A percentile compares a stretch with the other conserved stretches of the same genome.
Conservation (phyloP, 2,113 vertebrate species). For the Strix aluco region DNA sequence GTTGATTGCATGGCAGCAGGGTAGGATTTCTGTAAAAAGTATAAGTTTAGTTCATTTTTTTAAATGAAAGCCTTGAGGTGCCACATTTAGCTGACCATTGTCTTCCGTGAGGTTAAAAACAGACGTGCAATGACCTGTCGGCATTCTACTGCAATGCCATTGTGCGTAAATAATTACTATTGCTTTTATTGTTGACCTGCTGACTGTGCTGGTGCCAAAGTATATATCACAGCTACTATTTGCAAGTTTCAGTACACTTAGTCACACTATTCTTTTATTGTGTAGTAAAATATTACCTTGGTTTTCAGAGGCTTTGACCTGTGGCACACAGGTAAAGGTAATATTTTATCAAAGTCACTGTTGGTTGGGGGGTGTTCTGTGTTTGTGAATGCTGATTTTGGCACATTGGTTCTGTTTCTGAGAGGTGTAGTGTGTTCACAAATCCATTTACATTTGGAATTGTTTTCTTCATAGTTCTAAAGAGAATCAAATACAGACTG, state of each 20-base stretch:
- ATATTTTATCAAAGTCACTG: neutral
- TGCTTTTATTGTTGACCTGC: neutral
- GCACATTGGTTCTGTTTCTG: neutral
- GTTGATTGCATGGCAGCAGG: neutral
- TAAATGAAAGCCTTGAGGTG: neutral
- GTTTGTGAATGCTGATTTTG: neutral
- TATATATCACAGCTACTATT: neutral
- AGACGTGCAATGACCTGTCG: neutral
- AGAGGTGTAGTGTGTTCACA: neutral
- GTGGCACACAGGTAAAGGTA: neutral
- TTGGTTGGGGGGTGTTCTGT: neutral
- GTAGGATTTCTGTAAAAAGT: neutral
- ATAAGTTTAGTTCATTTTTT: neutral
- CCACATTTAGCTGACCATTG: neutral
- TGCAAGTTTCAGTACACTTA: neutral
- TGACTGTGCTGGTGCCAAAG: neutral
- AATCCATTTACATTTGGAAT: neutral
- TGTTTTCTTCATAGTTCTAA: neutral
- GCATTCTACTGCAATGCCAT: neutral
- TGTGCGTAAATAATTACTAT: neutral
- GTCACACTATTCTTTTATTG: neutral
- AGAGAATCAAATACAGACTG: neutral
- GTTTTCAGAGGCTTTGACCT: neutral
- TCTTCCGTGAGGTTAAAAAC: neutral
- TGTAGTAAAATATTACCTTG: neutral